A percentile compares a stretch with the other conserved stretches of the same genome.
Evolutionary conservation across 2,797 vertebrate genomes (phyloP).

Genomic region (Furcifer pardalis): DNA sequence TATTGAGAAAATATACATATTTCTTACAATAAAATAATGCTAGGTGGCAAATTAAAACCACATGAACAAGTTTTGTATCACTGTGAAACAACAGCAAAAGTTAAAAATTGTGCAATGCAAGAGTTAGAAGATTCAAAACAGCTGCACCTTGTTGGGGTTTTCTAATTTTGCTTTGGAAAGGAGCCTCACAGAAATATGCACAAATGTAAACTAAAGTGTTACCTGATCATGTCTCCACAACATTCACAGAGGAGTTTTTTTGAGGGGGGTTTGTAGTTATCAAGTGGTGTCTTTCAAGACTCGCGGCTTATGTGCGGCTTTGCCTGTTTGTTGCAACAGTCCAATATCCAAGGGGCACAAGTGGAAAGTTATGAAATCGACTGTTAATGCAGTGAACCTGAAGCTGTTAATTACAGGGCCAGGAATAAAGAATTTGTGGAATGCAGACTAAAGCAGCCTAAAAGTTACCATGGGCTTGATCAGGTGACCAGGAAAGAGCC

Average conservation of each 20-base stretch:
- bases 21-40: neutral
- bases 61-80: neutral
- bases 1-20: neutral
- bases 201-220: constrained; percentile 13
- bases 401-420: constrained; percentile 80
- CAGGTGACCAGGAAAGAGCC: constrained; percentile 72
- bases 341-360: constrained; percentile 33
- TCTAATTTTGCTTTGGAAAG: neutral
- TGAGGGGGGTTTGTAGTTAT: neutral
- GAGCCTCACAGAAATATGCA: rapidly evolving
- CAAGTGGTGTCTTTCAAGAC: neutral
- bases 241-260: neutral
- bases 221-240: constrained; percentile 55
- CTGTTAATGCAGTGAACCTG: constrained; percentile 79
- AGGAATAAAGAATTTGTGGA: constrained; percentile 84
- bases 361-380: constrained; percentile 65
- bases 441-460: constrained; percentile 81
- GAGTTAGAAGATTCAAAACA: rapidly evolving
- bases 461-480: constrained; percentile 61
- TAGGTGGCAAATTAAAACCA: rapidly evolving
- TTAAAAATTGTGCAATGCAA: neutral
- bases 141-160: neutral
- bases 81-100: neutral
- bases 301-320: neutral
- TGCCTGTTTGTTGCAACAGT: constrained; percentile 15